A percentile compares a stretch with the other conserved stretches of the same genome.
Evolutionary conservation across 2,113 vertebrate species (phyloP).

Genomic region (Ailuropoda melanoleuca): DNA sequence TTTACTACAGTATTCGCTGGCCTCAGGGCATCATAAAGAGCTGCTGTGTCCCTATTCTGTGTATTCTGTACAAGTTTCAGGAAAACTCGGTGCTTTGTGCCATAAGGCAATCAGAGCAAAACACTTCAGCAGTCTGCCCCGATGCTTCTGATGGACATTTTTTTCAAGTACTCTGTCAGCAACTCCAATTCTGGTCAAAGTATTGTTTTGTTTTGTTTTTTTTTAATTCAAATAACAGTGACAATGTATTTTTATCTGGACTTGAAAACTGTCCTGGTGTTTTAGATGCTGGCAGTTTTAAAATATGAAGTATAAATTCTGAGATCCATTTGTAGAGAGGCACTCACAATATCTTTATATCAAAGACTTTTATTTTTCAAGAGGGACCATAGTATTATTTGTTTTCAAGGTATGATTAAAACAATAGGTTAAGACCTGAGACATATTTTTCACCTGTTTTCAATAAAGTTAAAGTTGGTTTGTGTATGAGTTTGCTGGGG

Average conservation of each 20-base stretch:
- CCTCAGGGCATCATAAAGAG: neutral
- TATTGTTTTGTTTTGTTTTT: neutral
- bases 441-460: neutral
- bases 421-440: neutral
- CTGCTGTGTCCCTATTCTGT: neutral
- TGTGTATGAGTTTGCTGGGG: neutral
- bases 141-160: neutral
- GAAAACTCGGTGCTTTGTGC: neutral
- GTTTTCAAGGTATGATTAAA: neutral
- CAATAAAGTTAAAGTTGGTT: neutral
- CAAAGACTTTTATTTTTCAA: neutral
- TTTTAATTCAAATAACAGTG: neutral
- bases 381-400: neutral
- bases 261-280: neutral
- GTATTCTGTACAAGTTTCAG: neutral
- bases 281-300: neutral
- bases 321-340: neutral
- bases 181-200: neutral
- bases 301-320: neutral
- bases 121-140: neutral
- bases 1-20: neutral
- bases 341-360: neutral
- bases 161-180: neutral
- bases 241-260: neutral
- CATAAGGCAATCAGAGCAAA: neutral